Conservation (phyloP, 2,113 vertebrate species). For the Brachypodius melanocephalos region DNA sequence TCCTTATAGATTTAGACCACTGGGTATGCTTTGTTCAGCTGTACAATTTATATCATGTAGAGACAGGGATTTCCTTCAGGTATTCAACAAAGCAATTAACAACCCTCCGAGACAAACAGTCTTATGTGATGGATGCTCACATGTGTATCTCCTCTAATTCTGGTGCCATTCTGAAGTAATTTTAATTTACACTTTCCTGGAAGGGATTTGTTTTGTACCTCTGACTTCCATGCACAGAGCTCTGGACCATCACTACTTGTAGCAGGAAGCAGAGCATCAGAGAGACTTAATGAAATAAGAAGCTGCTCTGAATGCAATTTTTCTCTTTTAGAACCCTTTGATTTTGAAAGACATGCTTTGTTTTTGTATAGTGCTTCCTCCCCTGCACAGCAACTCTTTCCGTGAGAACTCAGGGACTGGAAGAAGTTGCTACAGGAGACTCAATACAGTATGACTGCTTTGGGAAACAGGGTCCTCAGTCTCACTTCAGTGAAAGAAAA, state of each 20-base stretch:
- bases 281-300: neutral
- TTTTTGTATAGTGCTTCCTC: neutral
- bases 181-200: neutral
- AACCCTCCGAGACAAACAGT: neutral
- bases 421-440: neutral
- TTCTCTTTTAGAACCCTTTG: neutral
- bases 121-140: neutral
- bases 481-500: neutral
- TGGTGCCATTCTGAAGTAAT: neutral
- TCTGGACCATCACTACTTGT: neutral
- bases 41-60: neutral
- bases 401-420: neutral
- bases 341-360: neutral
- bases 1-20: neutral
- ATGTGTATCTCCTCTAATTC: neutral
- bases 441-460: neutral
- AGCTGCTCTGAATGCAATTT: neutral
- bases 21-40: conserved; percentile 13
- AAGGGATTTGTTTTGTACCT: neutral
- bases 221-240: neutral
- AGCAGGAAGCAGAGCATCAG: neutral
- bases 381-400: neutral
- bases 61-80: conserved; percentile 18
- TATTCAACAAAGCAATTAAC: conserved; percentile 28
- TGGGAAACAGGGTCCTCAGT: neutral